phyloP scores from a whole-genome alignment of 2,888 invertebrate species.

The Siphlonurus alternatus region DNA sequence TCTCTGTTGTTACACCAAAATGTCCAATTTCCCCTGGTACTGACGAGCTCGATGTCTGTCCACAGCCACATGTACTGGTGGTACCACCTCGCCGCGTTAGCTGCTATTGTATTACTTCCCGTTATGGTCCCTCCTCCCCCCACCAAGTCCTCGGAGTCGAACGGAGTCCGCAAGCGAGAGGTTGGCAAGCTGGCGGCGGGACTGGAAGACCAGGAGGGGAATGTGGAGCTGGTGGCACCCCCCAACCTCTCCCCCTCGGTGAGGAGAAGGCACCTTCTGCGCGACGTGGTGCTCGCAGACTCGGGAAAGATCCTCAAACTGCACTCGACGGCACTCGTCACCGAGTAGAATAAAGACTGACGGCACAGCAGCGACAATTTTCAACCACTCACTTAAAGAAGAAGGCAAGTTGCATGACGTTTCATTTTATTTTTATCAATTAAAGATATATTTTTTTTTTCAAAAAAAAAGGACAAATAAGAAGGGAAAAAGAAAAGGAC shows the following conservation, averaged over 20 bases:
- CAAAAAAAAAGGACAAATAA: too few species aligned
- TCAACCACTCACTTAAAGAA: too few species aligned
- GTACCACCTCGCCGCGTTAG: conserved; percentile 25
- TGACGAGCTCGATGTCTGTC: too few species aligned
- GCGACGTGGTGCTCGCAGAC: conserved; percentile 1
- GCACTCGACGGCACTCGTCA: not conserved
- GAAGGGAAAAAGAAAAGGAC: too few species aligned
- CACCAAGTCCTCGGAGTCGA: not conserved
- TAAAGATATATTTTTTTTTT: too few species aligned
- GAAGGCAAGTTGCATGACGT: too few species aligned
- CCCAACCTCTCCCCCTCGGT: not conserved
- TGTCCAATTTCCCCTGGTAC: too few species aligned
- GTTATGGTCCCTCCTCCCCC: conserved; percentile 16
- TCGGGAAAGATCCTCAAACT: not conserved
- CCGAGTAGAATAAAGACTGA: not conserved
- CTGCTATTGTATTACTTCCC: conserved; percentile 25
- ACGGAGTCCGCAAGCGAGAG: not conserved
- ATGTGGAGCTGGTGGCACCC: not conserved
- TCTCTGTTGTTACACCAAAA: too few species aligned
- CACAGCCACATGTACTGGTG: conserved; percentile 28
- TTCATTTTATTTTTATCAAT: too few species aligned
- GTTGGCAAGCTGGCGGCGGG: not conserved
- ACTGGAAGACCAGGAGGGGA: not conserved
- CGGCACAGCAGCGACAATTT: too few species aligned
- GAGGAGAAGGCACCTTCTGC: not conserved